phyloP scores from a whole-genome alignment of 2,888 invertebrate genomes.

The Pollenia amentaria region DNA sequence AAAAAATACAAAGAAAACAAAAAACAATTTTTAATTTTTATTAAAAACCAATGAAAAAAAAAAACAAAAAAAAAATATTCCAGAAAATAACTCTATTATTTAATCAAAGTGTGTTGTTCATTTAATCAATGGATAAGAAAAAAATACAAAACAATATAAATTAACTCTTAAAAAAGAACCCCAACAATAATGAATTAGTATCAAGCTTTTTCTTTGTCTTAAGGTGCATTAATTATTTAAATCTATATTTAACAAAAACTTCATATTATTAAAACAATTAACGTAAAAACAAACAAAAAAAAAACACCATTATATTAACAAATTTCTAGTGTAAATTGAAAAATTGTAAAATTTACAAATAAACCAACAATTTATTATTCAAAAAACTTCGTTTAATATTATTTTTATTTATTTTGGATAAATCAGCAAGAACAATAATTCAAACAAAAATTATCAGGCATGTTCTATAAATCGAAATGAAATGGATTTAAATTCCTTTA shows the following conservation, averaged over 20 bases:
- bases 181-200: conserved; percentile 68
- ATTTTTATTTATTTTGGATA: conserved; percentile 23
- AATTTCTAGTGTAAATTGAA: conserved; percentile 68
- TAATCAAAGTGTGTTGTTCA: conserved; percentile 72
- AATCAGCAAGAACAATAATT: conserved; percentile 53
- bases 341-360: conserved; percentile 66
- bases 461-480: too few species aligned
- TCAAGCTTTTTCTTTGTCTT: conserved; percentile 70
- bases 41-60: conserved; percentile 62
- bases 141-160: conserved; percentile 5
- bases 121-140: conserved; percentile 62
- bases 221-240: conserved; percentile 71
- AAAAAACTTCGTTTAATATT: conserved; percentile 14
- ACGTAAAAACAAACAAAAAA: conserved; percentile 4
- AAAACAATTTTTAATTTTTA: conserved; percentile 53
- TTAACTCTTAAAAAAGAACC: conserved; percentile 27
- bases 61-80: conserved; percentile 48
- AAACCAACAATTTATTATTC: conserved; percentile 16
- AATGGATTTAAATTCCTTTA: too few species aligned
- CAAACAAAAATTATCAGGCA: not conserved
- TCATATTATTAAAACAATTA: conserved; percentile 56
- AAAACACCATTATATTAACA: conserved; percentile 61
- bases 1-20: conserved; percentile 23
- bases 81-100: conserved; percentile 55
- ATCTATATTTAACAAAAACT: conserved; percentile 18